Base-by-base conservation (phyloP, 2,888 invertebrate species). In the Pseudococcus jackbeardsleyi region DNA sequence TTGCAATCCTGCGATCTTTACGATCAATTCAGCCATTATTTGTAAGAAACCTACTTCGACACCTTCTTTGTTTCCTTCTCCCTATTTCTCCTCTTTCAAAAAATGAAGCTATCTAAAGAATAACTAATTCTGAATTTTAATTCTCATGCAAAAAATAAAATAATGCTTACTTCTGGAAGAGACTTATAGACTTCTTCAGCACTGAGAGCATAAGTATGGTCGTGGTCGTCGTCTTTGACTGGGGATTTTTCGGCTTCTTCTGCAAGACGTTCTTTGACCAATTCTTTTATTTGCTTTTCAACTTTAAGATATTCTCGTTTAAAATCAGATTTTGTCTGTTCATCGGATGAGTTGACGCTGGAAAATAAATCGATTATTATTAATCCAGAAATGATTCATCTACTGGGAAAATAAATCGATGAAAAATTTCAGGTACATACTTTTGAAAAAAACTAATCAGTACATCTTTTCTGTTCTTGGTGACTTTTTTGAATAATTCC, bases 401-500 rank as follows among this genome's bases (percentile, higher is more conserved):
- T 15, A 12, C 0, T 50, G 1, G 0, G 15, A 50, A 0, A 50
- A 39, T 22, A n/a, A 26, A 22, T 26, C 7, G 26, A 54, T 11
- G 15, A 50, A 9, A 15, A 50, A 11, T 12, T 8, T 50, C 7
- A 9, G 42, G 11, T 64, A 85, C 26, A 1, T 33, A 33, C 85
- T 26, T 85, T 42, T 85, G 64, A 50, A 88, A 88, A 42, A 88
- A 88, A 33, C 79, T 79, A 8, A 54, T 26, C 8, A 88, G 19
- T 12, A 88, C 48, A 3, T 88, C 88, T 54, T 88, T 59, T 5
- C 72, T 72, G 8, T 79, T 77, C 33, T 79, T 42, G 48, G 48
- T 54, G 15, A 50, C 77, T 59, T 79, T 82, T 54, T 82, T 88
- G 11, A 88, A 88, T 42, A 88, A 82, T 82, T 88, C 88, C 26